Percentiles rank a stretch among this genome's conserved stretches.
phyloP scores from a whole-genome alignment of 1,140 invertebrate species.

The Panulirus ornatus region DNA sequence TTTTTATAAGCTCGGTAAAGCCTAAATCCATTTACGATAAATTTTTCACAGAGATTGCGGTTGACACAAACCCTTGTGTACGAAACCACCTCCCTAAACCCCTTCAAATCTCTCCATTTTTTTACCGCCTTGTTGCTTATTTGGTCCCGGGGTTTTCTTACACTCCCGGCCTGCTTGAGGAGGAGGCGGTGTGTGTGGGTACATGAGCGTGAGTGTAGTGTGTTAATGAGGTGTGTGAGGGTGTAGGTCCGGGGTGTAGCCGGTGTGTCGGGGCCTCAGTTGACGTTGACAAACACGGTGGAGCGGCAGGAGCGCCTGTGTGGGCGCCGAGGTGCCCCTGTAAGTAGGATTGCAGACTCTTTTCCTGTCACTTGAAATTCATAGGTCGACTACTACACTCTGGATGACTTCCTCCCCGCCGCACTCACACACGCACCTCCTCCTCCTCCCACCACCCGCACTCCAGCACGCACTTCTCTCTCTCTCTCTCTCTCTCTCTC shows the following conservation, averaged over 20 bases:
- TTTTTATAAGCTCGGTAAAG: slow-evolving; percentile 64
- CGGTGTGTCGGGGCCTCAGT: neutral
- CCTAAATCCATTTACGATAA: slow-evolving; percentile 63
- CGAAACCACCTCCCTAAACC: neutral
- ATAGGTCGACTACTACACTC: slow-evolving; percentile 6
- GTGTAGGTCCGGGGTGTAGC: neutral
- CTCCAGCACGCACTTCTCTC: neutral
- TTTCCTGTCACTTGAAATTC: slow-evolving; percentile 56
- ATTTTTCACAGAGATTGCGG: slow-evolving; percentile 60
- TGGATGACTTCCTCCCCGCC: slow-evolving; percentile 13
- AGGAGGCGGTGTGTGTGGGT: slow-evolving; percentile 21
- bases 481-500: slow-evolving; percentile 3
- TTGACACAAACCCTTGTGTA: slow-evolving; percentile 10
- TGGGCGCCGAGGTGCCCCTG: neutral
- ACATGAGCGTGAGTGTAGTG: neutral
- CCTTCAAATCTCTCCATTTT: slow-evolving; percentile 4
- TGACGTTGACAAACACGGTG: neutral
- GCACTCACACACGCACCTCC: neutral
- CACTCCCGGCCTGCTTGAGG: neutral
- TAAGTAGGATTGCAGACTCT: slow-evolving; percentile 40
- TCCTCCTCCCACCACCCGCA: neutral
- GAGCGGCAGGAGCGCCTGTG: neutral
- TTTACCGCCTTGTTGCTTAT: neutral
- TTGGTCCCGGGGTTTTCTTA: too few relatives aligned
- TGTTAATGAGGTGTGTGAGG: neutral